Evolutionary conservation across 2,888 invertebrate species (phyloP), one percentile per base, ranked within the genome.

Genomic region (Morpho deidamia): DNA sequence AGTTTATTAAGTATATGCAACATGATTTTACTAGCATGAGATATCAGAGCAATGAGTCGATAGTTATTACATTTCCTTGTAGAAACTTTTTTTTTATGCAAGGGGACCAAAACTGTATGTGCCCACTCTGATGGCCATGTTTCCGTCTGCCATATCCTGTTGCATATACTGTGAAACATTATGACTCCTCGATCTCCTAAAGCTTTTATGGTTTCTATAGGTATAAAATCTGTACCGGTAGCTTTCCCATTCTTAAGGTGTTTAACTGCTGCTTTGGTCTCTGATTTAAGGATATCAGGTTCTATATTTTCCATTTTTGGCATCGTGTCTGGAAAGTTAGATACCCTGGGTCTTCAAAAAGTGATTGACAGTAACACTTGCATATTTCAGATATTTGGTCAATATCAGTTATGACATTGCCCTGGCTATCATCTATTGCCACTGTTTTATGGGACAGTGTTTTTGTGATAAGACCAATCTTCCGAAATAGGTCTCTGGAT

Each of bases 41-140:
- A n/a, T n/a, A n/a, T n/a, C n/a, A n/a, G 52, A 44, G 53, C 14
- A 53, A 11, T 38, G 8, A 38, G n/a, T 10, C n/a, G 38, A n/a
- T 38, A 38, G 38, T 38, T 38, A n/a, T 38, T 38, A n/a, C 38
- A 38, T 38, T 38, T 38, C 10, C n/a, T 38, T 38, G 38, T 38
- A 10, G 38, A 38, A n/a, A 8, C 38, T n/a, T 38, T 38, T n/a
- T n/a, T n/a, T 10, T 38, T 38, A n/a, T 10, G 38, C 38, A 38
- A n/a, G 1, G 54, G 45, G 23, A 48, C 40, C 32, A 51, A 51
- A 23, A 45, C 42, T 0, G 64, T 56, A 5, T 62, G 53, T 1
- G 57, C 8, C 64, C 64, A 64, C 8, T 62, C 60, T 4, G 11
- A 1, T 0, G 62, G 63, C 63, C 65, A 65, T 8, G 7, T 34